Conservation (phyloP, 2,113 vertebrate genomes). For the Coracopsis vasa region DNA sequence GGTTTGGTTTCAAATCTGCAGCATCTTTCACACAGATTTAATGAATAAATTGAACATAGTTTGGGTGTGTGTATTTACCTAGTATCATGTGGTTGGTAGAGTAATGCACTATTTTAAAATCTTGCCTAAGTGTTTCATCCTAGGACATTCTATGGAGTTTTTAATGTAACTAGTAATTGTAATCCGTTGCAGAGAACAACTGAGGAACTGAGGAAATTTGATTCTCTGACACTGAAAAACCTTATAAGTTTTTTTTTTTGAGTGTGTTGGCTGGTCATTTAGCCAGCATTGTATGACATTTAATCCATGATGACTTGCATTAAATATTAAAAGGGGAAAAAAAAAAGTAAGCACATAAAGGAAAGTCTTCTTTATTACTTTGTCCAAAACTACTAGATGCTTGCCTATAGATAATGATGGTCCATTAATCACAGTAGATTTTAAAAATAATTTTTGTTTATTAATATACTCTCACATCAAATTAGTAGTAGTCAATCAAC, state of each 20-base stretch:
- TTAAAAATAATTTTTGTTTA: neutral
- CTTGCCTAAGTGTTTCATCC: neutral
- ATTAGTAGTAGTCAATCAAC: neutral
- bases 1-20: neutral
- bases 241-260: neutral
- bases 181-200: neutral
- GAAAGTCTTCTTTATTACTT: neutral
- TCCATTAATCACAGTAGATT: neutral
- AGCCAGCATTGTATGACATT: neutral
- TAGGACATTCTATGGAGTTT: neutral
- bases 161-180: neutral
- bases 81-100: neutral
- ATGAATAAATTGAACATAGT: neutral
- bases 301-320: neutral
- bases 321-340: neutral
- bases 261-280: neutral
- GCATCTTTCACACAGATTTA: neutral
- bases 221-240: neutral
- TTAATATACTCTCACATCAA: neutral
- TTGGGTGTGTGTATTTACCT: neutral
- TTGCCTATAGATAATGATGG: neutral
- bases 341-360: neutral
- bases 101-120: neutral
- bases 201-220: neutral
- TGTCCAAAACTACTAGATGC: neutral